phyloP scores from a whole-genome alignment of 2,113 vertebrate genomes.

The Pteronura brasiliensis region DNA sequence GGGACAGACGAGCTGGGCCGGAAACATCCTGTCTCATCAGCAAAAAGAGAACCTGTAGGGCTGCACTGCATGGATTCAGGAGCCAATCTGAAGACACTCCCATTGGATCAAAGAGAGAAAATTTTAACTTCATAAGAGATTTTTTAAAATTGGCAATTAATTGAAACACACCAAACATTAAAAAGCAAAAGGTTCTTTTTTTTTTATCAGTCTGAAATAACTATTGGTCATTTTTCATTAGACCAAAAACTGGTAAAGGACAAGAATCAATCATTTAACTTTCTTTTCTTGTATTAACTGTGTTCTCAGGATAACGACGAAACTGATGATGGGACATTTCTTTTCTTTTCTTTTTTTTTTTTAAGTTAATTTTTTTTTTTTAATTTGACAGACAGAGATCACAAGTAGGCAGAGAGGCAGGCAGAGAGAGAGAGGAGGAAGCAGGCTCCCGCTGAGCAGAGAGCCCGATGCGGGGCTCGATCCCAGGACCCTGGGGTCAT shows the following conservation, averaged over 20 bases:
- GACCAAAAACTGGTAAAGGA: background rate
- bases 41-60: background rate
- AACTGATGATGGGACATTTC: background rate
- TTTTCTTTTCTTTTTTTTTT: too few species aligned
- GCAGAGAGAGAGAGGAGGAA: too few species aligned
- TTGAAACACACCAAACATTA: background rate
- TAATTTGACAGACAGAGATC: too few species aligned
- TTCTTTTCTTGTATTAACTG: background rate
- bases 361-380: too few species aligned
- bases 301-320: background rate
- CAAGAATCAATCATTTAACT: background rate
- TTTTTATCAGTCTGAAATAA: background rate
- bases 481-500: too few species aligned
- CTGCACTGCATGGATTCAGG: rapidly evolving
- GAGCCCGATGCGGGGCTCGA: too few species aligned
- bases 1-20: background rate
- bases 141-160: background rate
- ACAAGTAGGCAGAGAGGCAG: too few species aligned
- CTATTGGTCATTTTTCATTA: background rate
- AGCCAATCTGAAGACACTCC: background rate
- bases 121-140: background rate
- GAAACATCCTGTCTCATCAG: background rate
- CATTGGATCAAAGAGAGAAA: background rate
- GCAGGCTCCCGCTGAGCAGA: too few species aligned
- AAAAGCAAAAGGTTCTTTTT: background rate